A percentile compares a stretch with the other conserved stretches of the same genome.
These are phyloP conservation scores for Apodemus speciosus DNA, from an alignment of 2,113 vertebrate genomes.

Conservation along the genomic window DNA sequence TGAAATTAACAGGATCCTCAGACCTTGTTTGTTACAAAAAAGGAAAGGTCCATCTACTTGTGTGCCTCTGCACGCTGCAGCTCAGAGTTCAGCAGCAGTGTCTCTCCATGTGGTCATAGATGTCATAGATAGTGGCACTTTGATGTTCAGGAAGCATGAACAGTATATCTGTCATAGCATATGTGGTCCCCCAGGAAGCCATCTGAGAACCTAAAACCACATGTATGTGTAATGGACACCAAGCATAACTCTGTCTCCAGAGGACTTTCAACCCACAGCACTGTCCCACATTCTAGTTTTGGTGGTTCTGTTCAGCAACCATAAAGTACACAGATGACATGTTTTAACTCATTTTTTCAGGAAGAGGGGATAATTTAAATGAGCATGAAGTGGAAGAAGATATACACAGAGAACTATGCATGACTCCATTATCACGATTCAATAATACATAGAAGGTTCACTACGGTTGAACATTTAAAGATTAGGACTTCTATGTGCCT, in stretches of 20 bases:
- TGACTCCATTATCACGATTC: background rate
- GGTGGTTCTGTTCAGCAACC: background rate
- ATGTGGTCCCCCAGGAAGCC: background rate
- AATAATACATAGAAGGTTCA: background rate
- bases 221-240: background rate
- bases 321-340: background rate
- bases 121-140: background rate
- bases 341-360: background rate
- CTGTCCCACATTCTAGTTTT: background rate
- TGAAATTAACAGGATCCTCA: conserved; percentile 27
- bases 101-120: background rate
- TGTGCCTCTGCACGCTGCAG: background rate
- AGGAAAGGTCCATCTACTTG: background rate
- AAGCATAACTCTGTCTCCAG: background rate
- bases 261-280: background rate
- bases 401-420: rapidly evolving
- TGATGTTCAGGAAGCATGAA: background rate
- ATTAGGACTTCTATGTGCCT: background rate
- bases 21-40: background rate
- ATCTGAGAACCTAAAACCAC: background rate
- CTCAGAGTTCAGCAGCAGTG: rapidly evolving
- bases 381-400: background rate
- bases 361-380: background rate
- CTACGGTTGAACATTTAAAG: background rate
- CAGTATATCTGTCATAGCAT: background rate